Evolutionary conservation across 2,888 invertebrate species (phyloP).

Genomic region (Branchellion lobata): DNA sequence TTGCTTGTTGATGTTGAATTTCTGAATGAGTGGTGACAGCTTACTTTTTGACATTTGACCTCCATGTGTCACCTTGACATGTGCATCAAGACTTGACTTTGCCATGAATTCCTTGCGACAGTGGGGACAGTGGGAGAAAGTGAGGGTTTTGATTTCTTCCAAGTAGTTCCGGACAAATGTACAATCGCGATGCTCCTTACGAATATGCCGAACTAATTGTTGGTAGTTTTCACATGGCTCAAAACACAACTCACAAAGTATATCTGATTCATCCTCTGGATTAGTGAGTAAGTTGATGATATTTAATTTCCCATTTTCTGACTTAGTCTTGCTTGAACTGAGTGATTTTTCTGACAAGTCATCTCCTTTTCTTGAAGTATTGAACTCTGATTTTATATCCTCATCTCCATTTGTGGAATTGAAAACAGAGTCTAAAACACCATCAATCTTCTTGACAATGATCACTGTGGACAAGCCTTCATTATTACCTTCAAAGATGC

Average conservation of each 20-base stretch:
- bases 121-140: constrained; percentile 39
- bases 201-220: constrained; percentile 32
- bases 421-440: not conserved
- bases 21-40: not conserved
- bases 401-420: not conserved
- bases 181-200: constrained; percentile 43
- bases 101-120: constrained; percentile 40
- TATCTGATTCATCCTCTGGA: not conserved
- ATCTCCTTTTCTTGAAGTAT: not conserved
- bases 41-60: constrained; percentile 28
- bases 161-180: constrained; percentile 46
- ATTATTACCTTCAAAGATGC: not conserved
- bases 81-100: constrained; percentile 40
- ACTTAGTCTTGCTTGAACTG: not conserved
- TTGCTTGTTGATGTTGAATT: constrained; percentile 5
- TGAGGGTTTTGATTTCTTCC: constrained; percentile 39
- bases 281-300: not conserved
- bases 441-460: constrained; percentile 40
- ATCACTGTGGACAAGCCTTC: constrained; percentile 41
- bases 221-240: constrained; percentile 35
- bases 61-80: constrained; percentile 39
- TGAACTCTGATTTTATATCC: not conserved
- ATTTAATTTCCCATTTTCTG: not conserved
- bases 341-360: not conserved
- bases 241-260: constrained; percentile 42